These are phyloP conservation scores for Marmota monax DNA, from an alignment of 2,113 vertebrate genomes.

Conservation along the genomic window DNA sequence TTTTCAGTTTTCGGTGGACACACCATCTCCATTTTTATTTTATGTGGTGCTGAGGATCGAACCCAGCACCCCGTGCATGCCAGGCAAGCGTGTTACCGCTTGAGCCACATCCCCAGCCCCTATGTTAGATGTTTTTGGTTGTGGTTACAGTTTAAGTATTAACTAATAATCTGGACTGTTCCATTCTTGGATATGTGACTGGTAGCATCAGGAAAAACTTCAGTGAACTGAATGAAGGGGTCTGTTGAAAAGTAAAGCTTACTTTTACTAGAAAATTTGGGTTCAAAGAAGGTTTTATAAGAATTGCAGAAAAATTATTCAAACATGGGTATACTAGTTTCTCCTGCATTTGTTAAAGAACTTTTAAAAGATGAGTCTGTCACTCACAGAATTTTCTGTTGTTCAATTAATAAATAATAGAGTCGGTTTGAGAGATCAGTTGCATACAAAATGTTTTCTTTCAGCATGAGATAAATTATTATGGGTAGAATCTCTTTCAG, in stretches of 20 bases:
- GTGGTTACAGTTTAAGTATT: neutral
- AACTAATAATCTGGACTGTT: neutral
- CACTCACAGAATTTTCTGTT: neutral
- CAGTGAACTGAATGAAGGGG: neutral
- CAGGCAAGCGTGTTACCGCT: too few species aligned
- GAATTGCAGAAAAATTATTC: neutral
- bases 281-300: neutral
- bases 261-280: neutral
- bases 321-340: neutral
- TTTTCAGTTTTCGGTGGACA: too few species aligned
- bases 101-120: too few species aligned
- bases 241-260: neutral
- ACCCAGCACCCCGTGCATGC: too few species aligned
- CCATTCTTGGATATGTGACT: neutral
- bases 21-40: too few species aligned
- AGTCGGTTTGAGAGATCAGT: neutral
- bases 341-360: neutral
- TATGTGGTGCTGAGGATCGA: too few species aligned
- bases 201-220: neutral
- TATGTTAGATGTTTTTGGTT: neutral
- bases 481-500: neutral
- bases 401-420: neutral
- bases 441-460: neutral
- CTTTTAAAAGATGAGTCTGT: neutral
- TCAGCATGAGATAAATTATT: neutral